These are phyloP conservation scores for Drosophila mercatorum DNA, from an alignment of 2,888 invertebrate genomes.

Conservation along the genomic window DNA sequence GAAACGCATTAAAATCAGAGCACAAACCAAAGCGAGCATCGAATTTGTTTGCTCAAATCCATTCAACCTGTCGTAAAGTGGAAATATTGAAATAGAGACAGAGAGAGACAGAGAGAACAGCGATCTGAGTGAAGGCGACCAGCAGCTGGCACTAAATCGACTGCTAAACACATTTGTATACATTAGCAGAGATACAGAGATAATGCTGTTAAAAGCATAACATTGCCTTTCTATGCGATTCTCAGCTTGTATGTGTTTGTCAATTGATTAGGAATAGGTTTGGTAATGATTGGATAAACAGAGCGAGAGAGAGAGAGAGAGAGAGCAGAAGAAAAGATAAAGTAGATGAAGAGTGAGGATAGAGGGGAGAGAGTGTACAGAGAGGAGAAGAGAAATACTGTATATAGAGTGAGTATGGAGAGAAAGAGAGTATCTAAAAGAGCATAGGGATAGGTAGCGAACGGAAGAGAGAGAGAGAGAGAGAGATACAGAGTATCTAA, in stretches of 20 bases:
- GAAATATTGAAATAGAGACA: background rate
- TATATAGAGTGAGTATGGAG: background rate
- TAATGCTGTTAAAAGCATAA: background rate
- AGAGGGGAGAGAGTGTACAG: background rate
- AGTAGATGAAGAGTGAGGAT: background rate
- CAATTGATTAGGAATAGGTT: background rate
- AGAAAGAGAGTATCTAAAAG: too few relatives aligned
- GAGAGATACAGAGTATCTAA: background rate
- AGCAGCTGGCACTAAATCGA: constrained; percentile 4
- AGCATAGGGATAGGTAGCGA: too few relatives aligned
- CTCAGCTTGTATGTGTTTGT: background rate
- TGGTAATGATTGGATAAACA: background rate
- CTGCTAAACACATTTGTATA: background rate
- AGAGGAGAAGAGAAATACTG: background rate
- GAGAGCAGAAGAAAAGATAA: background rate
- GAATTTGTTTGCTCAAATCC: constrained; percentile 5
- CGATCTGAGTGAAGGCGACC: background rate
- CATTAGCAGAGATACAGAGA: background rate
- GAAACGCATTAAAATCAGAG: constrained; percentile 65
- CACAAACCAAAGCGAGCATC: constrained; percentile 12
- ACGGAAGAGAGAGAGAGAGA: background rate
- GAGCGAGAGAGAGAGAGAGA: too few relatives aligned
- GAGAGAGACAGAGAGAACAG: too few relatives aligned
- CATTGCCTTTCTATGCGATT: constrained; percentile 11
- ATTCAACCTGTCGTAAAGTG: constrained; percentile 6